Evolutionary conservation across 2,797 vertebrate species (phyloP), one percentile per base, ranked within the genome.

Genomic region (Sebastes nivosus): DNA sequence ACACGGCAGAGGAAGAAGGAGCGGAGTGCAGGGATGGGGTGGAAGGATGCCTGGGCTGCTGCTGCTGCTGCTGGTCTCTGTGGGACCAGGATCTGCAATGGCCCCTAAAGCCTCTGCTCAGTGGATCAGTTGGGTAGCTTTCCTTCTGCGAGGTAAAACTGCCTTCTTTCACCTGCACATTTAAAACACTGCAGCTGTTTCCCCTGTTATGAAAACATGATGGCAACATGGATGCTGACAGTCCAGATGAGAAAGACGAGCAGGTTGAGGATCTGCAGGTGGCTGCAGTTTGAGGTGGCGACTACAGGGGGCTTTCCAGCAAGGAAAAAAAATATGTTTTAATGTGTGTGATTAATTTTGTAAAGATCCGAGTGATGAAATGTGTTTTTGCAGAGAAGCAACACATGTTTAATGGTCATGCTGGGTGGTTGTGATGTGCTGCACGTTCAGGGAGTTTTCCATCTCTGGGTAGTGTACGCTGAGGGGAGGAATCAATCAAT

Each of bases 91-190:
- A 89, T 84, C 77, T 85, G 89, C 79, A 55, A 18, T 36, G 75
- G 80, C 68, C 66, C 81, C 74, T 73, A 3, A 71, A 85, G n/a
- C 74, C 77, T 63, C 22, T 6, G 36, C 67, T 84, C 58, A 2
- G 61, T 27, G 81, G 72, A 85, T 76, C 87, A 27, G 77, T 11
- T 13, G 72, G 58, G 63, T 10, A 14, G 82, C 81, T 52, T 12
- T 75, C 74, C 71, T 50, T 60, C 71, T 52, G 58, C 8, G 38
- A 91, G 92, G 90, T 91, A 92, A 52, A 90, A 89, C 79, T 6
- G 58, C 66, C 67, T 70, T 64, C 52, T 42, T 20, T 67, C 8
- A 25, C 54, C 50, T 22, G 52, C 55, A 10, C 5, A 13, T 9
- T 16, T 18, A 3, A 72, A 25, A 67, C 2, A 1, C 20, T 8